Evolutionary conservation across 1,140 invertebrate genomes (phyloP).

Genomic region (Arctopsyche grandis): DNA sequence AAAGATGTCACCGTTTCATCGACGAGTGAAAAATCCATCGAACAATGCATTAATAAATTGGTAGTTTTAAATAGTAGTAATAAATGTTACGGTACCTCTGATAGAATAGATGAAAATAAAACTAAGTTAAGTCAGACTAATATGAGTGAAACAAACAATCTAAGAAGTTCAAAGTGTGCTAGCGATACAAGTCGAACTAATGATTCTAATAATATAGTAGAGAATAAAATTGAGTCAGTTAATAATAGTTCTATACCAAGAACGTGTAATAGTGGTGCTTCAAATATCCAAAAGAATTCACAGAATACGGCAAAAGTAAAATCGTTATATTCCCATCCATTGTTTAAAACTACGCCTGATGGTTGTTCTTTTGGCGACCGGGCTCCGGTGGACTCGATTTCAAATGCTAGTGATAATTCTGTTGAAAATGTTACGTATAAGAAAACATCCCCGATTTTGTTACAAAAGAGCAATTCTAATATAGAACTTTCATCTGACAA

Average conservation of each 20-base stretch:
- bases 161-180: constrained; percentile 21
- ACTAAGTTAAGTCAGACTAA: neutral
- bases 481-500: constrained; percentile 58
- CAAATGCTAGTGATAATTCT: constrained; percentile 18
- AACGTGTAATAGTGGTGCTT: constrained; percentile 14
- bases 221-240: neutral
- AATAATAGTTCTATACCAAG: constrained; percentile 13
- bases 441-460: constrained; percentile 51
- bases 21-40: constrained; percentile 20
- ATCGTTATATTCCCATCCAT: constrained; percentile 66
- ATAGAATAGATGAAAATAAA: constrained; percentile 21
- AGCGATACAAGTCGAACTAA: constrained; percentile 31
- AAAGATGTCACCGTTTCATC: constrained; percentile 15
- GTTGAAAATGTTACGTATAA: constrained; percentile 18
- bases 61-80: constrained; percentile 33
- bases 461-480: constrained; percentile 61
- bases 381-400: constrained; percentile 16
- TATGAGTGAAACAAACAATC: constrained; percentile 20
- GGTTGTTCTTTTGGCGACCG: constrained; percentile 5
- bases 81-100: constrained; percentile 33
- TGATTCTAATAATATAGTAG: neutral
- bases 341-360: constrained; percentile 58
- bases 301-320: constrained; percentile 60
- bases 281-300: constrained; percentile 32
- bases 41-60: constrained; percentile 50